Conservation (phyloP, 2,888 invertebrate genomes). For the Aleiodes alternator region DNA sequence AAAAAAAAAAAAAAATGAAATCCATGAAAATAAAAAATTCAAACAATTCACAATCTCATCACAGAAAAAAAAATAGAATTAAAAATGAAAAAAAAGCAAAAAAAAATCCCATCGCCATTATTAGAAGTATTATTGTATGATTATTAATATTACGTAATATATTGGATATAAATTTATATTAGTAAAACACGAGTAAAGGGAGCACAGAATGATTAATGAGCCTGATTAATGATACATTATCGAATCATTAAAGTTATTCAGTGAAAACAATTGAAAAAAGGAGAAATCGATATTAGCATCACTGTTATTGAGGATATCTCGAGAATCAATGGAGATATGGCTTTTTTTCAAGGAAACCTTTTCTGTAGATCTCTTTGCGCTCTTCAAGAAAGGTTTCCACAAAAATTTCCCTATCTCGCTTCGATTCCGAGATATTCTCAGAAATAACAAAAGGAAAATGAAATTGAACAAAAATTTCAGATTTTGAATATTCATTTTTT, state of each 20-base stretch:
- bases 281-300: background rate
- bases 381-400: background rate
- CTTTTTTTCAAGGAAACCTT: no score
- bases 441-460: background rate
- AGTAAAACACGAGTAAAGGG: conserved; percentile 44
- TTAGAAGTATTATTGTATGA: conserved; percentile 57
- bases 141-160: conserved; percentile 51
- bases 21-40: conserved; percentile 27
- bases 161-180: conserved; percentile 48
- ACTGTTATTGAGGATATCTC: no score
- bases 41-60: conserved; percentile 20
- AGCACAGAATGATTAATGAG: background rate
- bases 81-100: background rate
- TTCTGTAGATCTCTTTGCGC: no score
- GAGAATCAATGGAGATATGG: no score
- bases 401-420: background rate
- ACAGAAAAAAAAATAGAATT: conserved; percentile 14
- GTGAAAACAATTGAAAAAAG: conserved; percentile 1
- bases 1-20: conserved; percentile 7
- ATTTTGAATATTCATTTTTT: no score
- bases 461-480: background rate
- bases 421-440: background rate
- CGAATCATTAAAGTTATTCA: background rate
- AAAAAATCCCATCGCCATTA: conserved; percentile 47
- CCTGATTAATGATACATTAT: conserved; percentile 10